phyloP scores from a whole-genome alignment of 2,113 vertebrate species.

The Platichthys flesus region DNA sequence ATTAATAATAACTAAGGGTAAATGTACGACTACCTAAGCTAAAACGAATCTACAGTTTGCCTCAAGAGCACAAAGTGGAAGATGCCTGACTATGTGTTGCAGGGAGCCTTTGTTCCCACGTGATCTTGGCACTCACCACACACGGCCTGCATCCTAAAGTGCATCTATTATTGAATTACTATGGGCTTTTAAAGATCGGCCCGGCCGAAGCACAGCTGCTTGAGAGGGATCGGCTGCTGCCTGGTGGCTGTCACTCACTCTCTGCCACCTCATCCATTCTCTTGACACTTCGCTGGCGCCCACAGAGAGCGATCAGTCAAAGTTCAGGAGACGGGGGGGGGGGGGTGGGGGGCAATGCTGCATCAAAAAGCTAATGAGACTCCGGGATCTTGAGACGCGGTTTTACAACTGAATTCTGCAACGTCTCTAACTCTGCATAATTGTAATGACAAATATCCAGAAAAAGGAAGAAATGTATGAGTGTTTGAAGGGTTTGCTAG shows the following conservation, averaged over 20 bases:
- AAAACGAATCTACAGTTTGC: background rate
- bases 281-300: slow-evolving; percentile 56
- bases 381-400: slow-evolving; percentile 30
- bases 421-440: background rate
- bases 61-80: background rate
- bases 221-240: slow-evolving; percentile 22
- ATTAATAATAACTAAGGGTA: background rate
- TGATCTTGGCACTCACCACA: slow-evolving; percentile 15
- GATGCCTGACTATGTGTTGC: background rate
- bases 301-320: slow-evolving; percentile 69
- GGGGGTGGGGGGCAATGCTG: background rate
- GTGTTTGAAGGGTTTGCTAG: background rate
- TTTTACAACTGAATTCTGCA: background rate
- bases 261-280: slow-evolving; percentile 70
- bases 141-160: slow-evolving; percentile 27
- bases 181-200: slow-evolving; percentile 31
- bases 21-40: background rate
- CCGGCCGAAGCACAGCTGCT: slow-evolving; percentile 19
- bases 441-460: background rate
- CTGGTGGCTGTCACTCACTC: slow-evolving; percentile 70
- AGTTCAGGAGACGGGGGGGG: slow-evolving; percentile 51
- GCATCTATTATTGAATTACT: slow-evolving; percentile 58
- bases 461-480: background rate
- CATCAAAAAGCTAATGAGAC: slow-evolving; percentile 59
- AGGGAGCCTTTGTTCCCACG: slow-evolving; percentile 15